Percentiles rank a stretch among this genome's conserved stretches.
These are phyloP conservation scores for Clarias platycephalus DNA, from an alignment of 2,797 vertebrate species.

Conservation along the genomic window DNA sequence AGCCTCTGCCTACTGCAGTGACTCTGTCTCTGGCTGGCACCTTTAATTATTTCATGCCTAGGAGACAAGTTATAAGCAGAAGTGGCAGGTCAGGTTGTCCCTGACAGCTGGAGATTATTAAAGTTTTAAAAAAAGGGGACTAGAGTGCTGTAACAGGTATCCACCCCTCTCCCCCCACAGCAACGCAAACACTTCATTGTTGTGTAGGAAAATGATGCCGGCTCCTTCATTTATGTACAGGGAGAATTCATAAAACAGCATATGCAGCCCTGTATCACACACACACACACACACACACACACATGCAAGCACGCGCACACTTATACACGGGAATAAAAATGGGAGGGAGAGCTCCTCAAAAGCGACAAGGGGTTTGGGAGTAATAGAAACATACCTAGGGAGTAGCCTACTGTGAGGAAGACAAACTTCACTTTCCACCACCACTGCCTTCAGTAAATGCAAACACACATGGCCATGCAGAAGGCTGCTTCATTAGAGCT, in stretches of 20 bases:
- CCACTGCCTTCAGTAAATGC: constrained; percentile 39
- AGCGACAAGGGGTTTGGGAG: constrained; percentile 63
- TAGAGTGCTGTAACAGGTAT: constrained; percentile 93
- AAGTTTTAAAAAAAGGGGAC: constrained; percentile 75
- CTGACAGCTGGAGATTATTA: constrained; percentile 99
- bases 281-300: constrained; percentile 63
- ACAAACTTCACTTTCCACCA: constrained; percentile 67
- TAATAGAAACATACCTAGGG: constrained; percentile 63
- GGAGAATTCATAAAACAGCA: constrained; percentile 76
- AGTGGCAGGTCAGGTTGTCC: constrained; percentile 98
- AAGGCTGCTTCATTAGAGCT: constrained; percentile 67
- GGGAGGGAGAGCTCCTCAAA: constrained; percentile 66
- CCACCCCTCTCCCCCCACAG: constrained; percentile 88
- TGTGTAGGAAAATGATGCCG: constrained; percentile 71
- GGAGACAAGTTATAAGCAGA: constrained; percentile 99
- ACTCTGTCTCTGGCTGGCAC: constrained; percentile 73
- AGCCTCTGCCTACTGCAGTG: constrained; percentile 55
- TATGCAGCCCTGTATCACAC: constrained; percentile 60
- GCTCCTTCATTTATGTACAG: constrained; percentile 80
- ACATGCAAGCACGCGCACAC: constrained; percentile 59
- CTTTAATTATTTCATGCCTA: constrained; percentile 99
- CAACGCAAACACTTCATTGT: constrained; percentile 76
- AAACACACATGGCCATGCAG: constrained; percentile 49
- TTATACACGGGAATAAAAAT: constrained; percentile 30
- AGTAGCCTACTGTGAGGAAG: constrained; percentile 64